Evolutionary conservation across 1,140 invertebrate species (phyloP).

Genomic region (Vanessa tameamea): DNA sequence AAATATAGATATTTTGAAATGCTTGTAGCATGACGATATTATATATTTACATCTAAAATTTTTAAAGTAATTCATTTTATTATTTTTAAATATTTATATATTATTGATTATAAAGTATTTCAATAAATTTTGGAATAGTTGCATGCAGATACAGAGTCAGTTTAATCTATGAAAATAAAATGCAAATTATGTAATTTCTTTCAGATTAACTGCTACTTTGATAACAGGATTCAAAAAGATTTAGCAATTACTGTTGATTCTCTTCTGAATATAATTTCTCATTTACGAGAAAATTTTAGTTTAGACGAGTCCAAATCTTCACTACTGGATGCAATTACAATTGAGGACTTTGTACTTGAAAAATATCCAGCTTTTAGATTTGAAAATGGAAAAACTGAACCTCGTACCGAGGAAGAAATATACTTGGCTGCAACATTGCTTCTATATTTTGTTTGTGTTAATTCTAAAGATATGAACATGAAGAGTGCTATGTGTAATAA

Average conservation of each 20-base stretch:
- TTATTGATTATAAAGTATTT: too few species aligned
- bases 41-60: too few species aligned
- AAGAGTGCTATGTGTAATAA: conserved; percentile 73
- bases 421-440: conserved; percentile 65
- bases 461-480: conserved; percentile 70
- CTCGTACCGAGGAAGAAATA: conserved; percentile 53
- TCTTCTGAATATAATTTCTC: conserved; percentile 61
- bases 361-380: conserved; percentile 71
- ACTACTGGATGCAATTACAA: conserved; percentile 57
- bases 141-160: too few species aligned
- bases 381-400: conserved; percentile 61
- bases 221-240: conserved; percentile 47
- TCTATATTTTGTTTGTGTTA: conserved; percentile 72
- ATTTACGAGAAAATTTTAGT: conserved; percentile 63
- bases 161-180: not conserved
- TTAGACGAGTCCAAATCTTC: conserved; percentile 71
- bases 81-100: too few species aligned
- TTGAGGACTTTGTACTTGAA: conserved; percentile 67
- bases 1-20: too few species aligned
- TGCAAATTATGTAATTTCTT: conserved; percentile 37
- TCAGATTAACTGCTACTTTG: conserved; percentile 72
- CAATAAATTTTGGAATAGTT: too few species aligned
- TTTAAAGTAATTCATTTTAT: too few species aligned
- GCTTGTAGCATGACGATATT: too few species aligned
- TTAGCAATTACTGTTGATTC: conserved; percentile 52